Conservation (phyloP, 2,888 invertebrate genomes). For the Drosophila birchii region DNA sequence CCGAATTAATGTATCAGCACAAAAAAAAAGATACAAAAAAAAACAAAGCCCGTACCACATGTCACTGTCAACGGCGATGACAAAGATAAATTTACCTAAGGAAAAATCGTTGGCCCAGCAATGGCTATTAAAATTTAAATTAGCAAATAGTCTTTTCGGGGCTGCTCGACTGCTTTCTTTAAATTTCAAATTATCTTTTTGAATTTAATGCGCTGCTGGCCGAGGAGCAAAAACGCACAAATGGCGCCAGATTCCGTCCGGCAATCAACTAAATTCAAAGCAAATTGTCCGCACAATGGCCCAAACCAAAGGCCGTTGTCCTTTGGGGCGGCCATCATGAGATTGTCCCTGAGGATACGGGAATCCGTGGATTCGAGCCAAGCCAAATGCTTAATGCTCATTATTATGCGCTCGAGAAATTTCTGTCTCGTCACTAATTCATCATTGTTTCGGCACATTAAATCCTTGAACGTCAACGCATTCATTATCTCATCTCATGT, state of each 20-base stretch:
- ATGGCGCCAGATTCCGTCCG: conserved; percentile 75
- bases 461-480: conserved; percentile 81
- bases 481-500: conserved; percentile 76
- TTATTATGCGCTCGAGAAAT: conserved; percentile 80
- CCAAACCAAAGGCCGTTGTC: conserved; percentile 18
- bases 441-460: conserved; percentile 82
- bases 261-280: conserved; percentile 81
- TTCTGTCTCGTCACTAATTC: conserved; percentile 82
- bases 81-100: conserved; percentile 70
- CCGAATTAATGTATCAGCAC: conserved; percentile 39
- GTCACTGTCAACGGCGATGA: conserved; percentile 79
- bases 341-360: conserved; percentile 33
- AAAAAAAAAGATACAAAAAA: neutral
- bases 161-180: conserved; percentile 40
- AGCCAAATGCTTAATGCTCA: conserved; percentile 67
- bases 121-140: conserved; percentile 64
- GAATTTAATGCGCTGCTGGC: conserved; percentile 63
- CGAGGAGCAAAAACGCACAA: conserved; percentile 33
- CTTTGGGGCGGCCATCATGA: conserved; percentile 30
- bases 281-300: conserved; percentile 74
- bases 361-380: conserved; percentile 18
- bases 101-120: conserved; percentile 3
- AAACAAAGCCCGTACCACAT: conserved; percentile 62
- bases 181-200: conserved; percentile 47
- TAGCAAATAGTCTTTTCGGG: conserved; percentile 42